phyloP scores from a whole-genome alignment of 2,113 vertebrate species.

The Heterotis niloticus region DNA sequence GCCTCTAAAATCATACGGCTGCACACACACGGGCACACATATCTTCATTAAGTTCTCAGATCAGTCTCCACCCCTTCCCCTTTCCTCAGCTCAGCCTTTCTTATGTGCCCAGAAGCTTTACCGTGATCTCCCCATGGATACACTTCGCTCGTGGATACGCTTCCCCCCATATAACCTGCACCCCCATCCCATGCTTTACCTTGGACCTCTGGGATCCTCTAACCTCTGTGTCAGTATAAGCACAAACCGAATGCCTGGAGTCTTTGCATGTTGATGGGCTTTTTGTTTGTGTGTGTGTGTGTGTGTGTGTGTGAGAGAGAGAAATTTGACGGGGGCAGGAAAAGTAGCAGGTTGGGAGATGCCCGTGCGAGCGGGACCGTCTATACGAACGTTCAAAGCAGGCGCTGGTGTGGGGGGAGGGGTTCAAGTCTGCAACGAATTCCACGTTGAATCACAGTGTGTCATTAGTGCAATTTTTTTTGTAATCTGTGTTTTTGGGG shows the following conservation, averaged over 20 bases:
- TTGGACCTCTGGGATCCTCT: not conserved
- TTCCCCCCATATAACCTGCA: not conserved
- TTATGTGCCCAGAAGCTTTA: slow-evolving; percentile 31
- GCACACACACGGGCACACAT: slow-evolving; percentile 6
- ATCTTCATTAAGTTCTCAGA: slow-evolving; percentile 2
- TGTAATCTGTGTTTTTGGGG: slow-evolving; percentile 23
- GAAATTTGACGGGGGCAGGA: not conserved
- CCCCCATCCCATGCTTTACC: not conserved
- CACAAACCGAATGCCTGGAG: not conserved
- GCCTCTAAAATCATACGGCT: slow-evolving; percentile 29
- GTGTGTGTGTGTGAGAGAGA: not conserved
- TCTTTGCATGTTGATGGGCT: not conserved
- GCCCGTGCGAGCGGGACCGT: not conserved
- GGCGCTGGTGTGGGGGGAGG: not conserved
- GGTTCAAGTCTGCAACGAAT: not conserved
- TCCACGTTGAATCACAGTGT: slow-evolving; percentile 15
- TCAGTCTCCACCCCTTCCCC: not conserved
- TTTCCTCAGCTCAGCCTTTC: not conserved
- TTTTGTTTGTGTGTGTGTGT: slow-evolving; percentile 11
- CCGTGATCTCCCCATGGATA: not conserved
- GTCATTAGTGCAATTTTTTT: slow-evolving; percentile 26
- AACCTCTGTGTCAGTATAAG: not conserved
- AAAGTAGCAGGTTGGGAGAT: slow-evolving; percentile 5
- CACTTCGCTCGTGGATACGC: not conserved
- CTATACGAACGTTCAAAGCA: not conserved